phyloP scores from a whole-genome alignment of 2,888 invertebrate species.

The Brenthis daphne region DNA sequence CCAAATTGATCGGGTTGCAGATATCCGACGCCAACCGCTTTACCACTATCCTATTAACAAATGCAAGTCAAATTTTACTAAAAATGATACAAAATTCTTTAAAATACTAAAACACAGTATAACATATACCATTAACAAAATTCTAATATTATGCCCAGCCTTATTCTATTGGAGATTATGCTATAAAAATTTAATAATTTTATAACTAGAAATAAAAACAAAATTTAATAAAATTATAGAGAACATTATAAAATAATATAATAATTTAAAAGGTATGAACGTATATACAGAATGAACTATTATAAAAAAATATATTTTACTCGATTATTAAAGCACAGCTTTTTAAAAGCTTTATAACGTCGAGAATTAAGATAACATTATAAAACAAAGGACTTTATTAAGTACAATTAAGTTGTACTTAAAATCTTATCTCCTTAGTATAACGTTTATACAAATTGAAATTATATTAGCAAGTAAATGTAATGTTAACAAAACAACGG shows the following conservation, averaged over 20 bases:
- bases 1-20: constrained; percentile 21
- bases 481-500: not conserved
- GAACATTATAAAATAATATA: too few relatives aligned
- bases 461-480: not conserved
- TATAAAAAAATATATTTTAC: too few relatives aligned
- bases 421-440: not conserved
- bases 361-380: not conserved
- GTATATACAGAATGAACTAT: too few relatives aligned
- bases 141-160: too few relatives aligned
- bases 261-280: too few relatives aligned
- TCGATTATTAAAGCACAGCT: too few relatives aligned
- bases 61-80: not conserved
- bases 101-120: too few relatives aligned
- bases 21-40: constrained; percentile 9
- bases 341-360: not conserved
- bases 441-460: not conserved
- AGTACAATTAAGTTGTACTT: not conserved
- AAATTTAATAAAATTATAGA: too few relatives aligned
- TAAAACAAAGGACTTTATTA: not conserved
- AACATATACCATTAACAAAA: too few relatives aligned
- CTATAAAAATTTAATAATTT: too few relatives aligned
- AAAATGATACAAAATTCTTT: not conserved
- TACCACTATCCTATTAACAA: constrained; percentile 3
- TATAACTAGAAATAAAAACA: too few relatives aligned
- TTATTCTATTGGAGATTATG: too few relatives aligned